Evolutionary conservation across 2,113 vertebrate species (phyloP).

Genomic region (Marmota monax): DNA sequence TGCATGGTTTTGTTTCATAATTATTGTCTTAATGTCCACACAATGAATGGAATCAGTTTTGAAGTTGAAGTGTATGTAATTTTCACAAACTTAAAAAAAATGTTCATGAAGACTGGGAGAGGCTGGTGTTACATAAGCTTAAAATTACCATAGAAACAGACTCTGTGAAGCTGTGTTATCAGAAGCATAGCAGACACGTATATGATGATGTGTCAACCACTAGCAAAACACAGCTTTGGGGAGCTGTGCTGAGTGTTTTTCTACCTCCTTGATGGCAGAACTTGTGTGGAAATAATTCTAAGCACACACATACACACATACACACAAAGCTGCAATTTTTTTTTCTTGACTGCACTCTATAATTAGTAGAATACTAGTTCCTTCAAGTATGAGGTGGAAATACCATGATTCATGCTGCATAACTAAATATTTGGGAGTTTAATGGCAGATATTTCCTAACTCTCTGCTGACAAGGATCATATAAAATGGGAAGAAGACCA

Average conservation of each 20-base stretch:
- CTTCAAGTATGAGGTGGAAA: constrained; percentile 43
- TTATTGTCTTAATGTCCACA: constrained; percentile 50
- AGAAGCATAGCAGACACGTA: not conserved
- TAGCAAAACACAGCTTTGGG: constrained; percentile 39
- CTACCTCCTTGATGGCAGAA: constrained; percentile 1
- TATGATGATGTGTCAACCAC: not conserved
- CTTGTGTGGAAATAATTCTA: constrained; percentile 42
- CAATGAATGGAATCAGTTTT: constrained; percentile 40
- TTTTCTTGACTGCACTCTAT: not conserved
- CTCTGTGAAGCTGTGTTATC: not conserved
- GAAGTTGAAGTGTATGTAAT: constrained; percentile 47
- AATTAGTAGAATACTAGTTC: constrained; percentile 44
- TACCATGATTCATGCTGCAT: not conserved
- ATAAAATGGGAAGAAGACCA: constrained; percentile 40
- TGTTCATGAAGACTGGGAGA: not conserved
- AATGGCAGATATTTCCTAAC: constrained; percentile 31
- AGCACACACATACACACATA: not conserved
- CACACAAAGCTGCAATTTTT: not conserved
- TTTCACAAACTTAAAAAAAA: constrained; percentile 60
- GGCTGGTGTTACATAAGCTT: constrained; percentile 54
- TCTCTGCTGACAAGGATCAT: not conserved
- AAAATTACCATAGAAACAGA: constrained; percentile 70
- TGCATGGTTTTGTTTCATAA: constrained; percentile 53
- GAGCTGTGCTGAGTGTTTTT: not conserved
- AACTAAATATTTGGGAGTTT: constrained; percentile 61